Base-by-base conservation (phyloP, 1,140 invertebrate species). In the Chrysopa pallens region DNA sequence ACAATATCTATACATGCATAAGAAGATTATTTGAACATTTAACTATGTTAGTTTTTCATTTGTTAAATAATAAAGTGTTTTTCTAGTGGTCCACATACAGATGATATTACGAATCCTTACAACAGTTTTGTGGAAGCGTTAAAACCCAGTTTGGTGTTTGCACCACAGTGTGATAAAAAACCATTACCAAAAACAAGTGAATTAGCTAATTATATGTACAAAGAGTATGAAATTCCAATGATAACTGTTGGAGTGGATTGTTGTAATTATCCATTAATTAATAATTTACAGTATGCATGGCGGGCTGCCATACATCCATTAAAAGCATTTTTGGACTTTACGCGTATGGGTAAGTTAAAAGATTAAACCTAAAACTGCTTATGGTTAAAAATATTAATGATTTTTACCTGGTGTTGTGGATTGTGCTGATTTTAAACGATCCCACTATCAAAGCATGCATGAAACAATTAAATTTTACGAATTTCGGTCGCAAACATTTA, bases 211-310 rank as follows among this genome's bases (percentile, higher is more conserved):
- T 48, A 69, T 23, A 45, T 77, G 1, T 69, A 63, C 43, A 66
- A 71, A 29, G 58, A 69, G 46, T 75, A 64, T 45, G 61, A 67
- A 9, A 59, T 67, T 1, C 70, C 74, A 0, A 58, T 77, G 46
- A 60, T 72, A n/a, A 71, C 72, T 0, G 58, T 73, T 17, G 72
- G 73, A 1, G 45, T 77, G 6, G 69, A 74, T 37, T 91, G 86
- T 52, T 90, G 86, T 53, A 81, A 82, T 48, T 83, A 83, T 67
- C 85, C 86, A 0, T 44, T 54, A 1, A 62, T 75, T 9, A 59
- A 61, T 5, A 63, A 73, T 8, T 68, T 92, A 23, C 75, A 75
- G 0, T 66, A 62, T 36, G 69, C 87, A 6, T 92, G 85, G 85
- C 69, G 73, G 42, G 69, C 78, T 33, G 80, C 80, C 56, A 62